Evolutionary conservation across 2,797 vertebrate species (phyloP).

Genomic region (Mallotus villosus): DNA sequence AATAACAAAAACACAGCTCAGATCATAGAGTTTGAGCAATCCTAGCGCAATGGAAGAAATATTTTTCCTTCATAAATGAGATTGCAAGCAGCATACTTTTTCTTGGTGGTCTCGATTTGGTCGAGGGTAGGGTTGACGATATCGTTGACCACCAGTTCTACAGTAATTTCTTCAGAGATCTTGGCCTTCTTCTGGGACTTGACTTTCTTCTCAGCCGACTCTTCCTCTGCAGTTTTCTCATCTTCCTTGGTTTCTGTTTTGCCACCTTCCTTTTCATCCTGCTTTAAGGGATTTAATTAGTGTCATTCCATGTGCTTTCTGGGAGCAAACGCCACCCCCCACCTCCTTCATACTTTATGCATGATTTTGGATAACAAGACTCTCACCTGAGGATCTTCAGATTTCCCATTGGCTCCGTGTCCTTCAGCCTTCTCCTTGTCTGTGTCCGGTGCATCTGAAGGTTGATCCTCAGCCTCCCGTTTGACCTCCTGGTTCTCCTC

Average conservation of each 20-base stretch:
- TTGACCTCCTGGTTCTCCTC: constrained; percentile 57
- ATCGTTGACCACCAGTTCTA: constrained; percentile 83
- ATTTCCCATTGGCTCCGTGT: constrained; percentile 66
- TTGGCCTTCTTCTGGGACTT: constrained; percentile 87
- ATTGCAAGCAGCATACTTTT: constrained; percentile 74
- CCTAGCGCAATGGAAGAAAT: no score
- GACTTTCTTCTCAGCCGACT: constrained; percentile 66
- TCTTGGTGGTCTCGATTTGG: constrained; percentile 76
- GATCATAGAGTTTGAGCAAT: no score
- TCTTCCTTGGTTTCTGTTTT: constrained; percentile 46
- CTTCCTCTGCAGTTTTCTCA: constrained; percentile 50
- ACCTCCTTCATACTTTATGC: background rate
- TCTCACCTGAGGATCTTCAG: constrained; percentile 73
- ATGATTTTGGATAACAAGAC: background rate
- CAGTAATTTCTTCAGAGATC: constrained; percentile 84
- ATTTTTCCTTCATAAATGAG: no score
- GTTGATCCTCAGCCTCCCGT: constrained; percentile 34
- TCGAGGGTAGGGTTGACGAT: constrained; percentile 78
- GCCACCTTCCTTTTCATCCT: constrained; percentile 63
- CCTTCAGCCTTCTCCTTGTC: constrained; percentile 56
- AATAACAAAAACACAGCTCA: no score
- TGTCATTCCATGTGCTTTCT: background rate
- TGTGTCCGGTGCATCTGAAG: constrained; percentile 23
- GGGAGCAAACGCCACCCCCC: no score
- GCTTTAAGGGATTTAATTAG: background rate